Conservation (phyloP, 1,140 invertebrate genomes). For the Planococcus citri region DNA sequence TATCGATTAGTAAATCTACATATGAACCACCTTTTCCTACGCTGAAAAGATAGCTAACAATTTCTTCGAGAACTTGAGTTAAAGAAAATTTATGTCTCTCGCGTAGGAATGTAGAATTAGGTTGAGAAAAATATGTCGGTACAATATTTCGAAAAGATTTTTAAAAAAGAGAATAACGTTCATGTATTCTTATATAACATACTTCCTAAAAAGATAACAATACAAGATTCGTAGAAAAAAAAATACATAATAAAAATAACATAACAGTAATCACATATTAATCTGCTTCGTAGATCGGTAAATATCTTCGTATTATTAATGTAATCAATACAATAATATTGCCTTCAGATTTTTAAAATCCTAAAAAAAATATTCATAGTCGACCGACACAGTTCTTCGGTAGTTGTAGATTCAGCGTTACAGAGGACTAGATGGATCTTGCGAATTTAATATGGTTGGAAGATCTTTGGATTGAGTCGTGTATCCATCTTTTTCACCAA, state of each 20-base stretch:
- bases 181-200: no score
- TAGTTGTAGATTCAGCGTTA: not conserved
- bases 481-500: not conserved
- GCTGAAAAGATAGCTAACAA: no score
- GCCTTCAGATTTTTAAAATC: not conserved
- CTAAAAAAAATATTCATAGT: no score
- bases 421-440: not conserved
- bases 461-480: not conserved
- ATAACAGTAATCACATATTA: not conserved
- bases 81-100: no score
- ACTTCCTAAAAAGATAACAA: not conserved
- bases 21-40: no score
- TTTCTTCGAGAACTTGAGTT: no score
- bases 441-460: not conserved
- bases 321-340: not conserved
- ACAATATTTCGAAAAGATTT: no score
- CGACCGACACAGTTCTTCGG: not conserved
- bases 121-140: no score
- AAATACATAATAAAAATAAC: slow-evolving; percentile 1
- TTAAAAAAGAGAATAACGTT: no score
- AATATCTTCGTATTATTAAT: not conserved
- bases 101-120: no score
- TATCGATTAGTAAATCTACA: no score
- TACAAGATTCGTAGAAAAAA: not conserved
- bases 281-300: not conserved